Base-by-base conservation (phyloP, 2,797 vertebrate genomes). In the Coranthus polyacanthus region DNA sequence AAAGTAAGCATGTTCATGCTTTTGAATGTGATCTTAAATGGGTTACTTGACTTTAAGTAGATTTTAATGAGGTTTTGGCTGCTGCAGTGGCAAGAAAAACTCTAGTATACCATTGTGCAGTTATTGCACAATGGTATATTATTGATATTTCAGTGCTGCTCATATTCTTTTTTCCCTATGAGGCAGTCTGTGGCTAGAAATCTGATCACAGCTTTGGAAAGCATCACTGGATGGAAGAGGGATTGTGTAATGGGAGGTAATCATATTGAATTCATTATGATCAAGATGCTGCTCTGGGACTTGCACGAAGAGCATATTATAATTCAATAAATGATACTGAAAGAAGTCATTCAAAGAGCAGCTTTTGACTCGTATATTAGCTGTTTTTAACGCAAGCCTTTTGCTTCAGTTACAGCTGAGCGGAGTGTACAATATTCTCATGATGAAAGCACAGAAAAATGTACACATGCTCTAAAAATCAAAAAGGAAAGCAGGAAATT, bases 401-500 rank as follows among this genome's bases (percentile, higher is more conserved):
- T 6, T 18, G 2, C 21, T 32, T 46, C 2, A 18, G 2, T 58
- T 0, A 63, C 17, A 29, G 55, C 11, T 3, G 41, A 60, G 11
- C 12, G 2, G 24, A 56, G 29, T 10, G 12, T 37, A 55, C 0
- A 50, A 36, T 17, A 2, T 32, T 1, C 5, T 6, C 11, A 11
- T 42, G 11, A 36, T 34, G 36, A 46, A 51, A 42, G 34, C 32
- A 8, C 18, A 3, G n/a, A 43, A 18, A 21, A 34, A 45, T 7
- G 21, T 37, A 15, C 36, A 12, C 0, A 6, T 38, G 57, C 24
- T 49, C 34, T 37, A 52, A 44, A 57, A 70, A 69, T 37, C 5
- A 15, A n/a, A 60, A n/a, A 26, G 24, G 12, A 26, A 66, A 46
- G 59, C 37, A 68, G 38, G 51, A 45, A 78, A 73, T 62, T 85